Percentiles rank a stretch among this genome's conserved stretches.
phyloP scores from a whole-genome alignment of 1,140 invertebrate species.

The Eriosoma lanigerum region DNA sequence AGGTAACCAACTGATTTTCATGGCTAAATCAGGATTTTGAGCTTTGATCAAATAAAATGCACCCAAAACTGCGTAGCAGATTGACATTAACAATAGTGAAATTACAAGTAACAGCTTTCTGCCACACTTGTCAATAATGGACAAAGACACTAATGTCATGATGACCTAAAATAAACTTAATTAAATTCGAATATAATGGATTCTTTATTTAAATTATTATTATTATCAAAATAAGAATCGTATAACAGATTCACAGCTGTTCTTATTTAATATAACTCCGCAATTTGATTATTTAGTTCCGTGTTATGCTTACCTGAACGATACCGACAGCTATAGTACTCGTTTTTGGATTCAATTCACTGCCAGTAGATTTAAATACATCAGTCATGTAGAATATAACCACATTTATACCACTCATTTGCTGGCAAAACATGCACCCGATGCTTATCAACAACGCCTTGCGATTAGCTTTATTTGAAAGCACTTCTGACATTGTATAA shows the following conservation, averaged over 20 bases:
- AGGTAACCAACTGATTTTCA: constrained; percentile 61
- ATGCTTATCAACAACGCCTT: constrained; percentile 16
- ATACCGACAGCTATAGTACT: constrained; percentile 74
- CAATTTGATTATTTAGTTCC: no score
- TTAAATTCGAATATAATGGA: no score
- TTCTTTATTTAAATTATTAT: no score
- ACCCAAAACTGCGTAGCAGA: constrained; percentile 66
- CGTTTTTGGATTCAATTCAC: constrained; percentile 55
- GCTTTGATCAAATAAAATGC: constrained; percentile 66
- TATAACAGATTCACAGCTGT: no score
- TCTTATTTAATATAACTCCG: no score
- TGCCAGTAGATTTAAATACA: constrained; percentile 71
- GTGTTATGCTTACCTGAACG: constrained; percentile 61
- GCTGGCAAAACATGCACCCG: constrained; percentile 70
- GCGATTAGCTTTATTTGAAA: constrained; percentile 56
- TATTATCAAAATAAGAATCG: no score
- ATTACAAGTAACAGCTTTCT: constrained; percentile 68
- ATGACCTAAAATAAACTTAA: neutral
- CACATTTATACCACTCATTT: constrained; percentile 81
- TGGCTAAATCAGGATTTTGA: constrained; percentile 53
- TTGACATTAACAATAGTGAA: constrained; percentile 67
- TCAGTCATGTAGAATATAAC: constrained; percentile 76
- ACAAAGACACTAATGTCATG: constrained; percentile 65
- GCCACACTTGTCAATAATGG: constrained; percentile 76
- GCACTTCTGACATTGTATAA: neutral